These are phyloP conservation scores for Miltochrista miniata DNA, from an alignment of 2,888 invertebrate species.

Conservation along the genomic window DNA sequence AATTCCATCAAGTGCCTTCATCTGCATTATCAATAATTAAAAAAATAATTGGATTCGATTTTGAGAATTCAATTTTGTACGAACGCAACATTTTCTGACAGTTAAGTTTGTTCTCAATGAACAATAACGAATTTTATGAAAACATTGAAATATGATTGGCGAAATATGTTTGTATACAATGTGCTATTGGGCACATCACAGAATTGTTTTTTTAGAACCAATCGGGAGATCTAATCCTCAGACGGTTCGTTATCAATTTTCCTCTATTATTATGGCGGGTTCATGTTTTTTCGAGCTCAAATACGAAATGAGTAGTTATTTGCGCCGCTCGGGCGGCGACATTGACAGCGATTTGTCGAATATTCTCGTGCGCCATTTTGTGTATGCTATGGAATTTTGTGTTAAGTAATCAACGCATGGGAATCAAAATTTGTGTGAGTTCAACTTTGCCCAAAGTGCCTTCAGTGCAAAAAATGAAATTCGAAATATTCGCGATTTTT, in stretches of 20 bases:
- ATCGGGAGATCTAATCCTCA: conserved; percentile 19
- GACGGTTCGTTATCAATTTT: conserved; percentile 48
- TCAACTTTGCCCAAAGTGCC: conserved; percentile 50
- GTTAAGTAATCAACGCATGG: conserved; percentile 68
- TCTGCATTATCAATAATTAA: too few species aligned
- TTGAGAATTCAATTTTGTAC: not conserved
- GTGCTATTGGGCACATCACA: conserved; percentile 15
- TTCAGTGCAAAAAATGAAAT: conserved; percentile 43
- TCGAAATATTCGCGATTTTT: conserved; percentile 50
- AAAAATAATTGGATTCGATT: too few species aligned
- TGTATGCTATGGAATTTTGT: conserved; percentile 69
- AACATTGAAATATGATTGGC: conserved; percentile 18
- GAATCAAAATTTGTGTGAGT: conserved; percentile 62
- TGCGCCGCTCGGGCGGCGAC: conserved; percentile 78
- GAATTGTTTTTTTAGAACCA: conserved; percentile 1
- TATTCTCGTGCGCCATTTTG: conserved; percentile 82
- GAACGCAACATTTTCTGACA: conserved; percentile 33
- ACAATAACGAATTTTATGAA: not conserved
- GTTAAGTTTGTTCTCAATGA: conserved; percentile 19
- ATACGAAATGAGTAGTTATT: conserved; percentile 79
- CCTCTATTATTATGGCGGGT: conserved; percentile 78
- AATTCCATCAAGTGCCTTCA: too few species aligned
- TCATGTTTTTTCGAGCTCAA: conserved; percentile 79
- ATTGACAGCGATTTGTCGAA: conserved; percentile 79
- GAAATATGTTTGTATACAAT: rapidly evolving